These are phyloP conservation scores for Cliona cf. orientalis DNA, from an alignment of 37 sponge, comb jelly and placozoan species.

Conservation along the genomic window DNA sequence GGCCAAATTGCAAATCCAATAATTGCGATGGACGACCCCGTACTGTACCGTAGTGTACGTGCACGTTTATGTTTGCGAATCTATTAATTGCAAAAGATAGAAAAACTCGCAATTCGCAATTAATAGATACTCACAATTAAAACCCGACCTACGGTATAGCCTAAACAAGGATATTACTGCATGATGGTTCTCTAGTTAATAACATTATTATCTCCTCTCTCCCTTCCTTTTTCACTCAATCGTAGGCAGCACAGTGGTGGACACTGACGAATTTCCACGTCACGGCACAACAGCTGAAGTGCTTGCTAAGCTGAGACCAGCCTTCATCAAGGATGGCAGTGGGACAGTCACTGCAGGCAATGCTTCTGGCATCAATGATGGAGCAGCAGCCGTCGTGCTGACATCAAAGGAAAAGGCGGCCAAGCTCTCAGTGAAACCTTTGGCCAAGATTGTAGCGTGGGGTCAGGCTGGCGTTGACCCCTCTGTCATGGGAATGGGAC, in stretches of 20 bases:
- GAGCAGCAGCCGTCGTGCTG: slow-evolving; percentile 89
- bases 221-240: neutral
- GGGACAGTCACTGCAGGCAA: slow-evolving; percentile 96
- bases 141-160: no score
- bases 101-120: no score
- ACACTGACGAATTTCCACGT: slow-evolving; percentile 83
- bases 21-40: no score
- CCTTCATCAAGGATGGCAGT: slow-evolving; percentile 79
- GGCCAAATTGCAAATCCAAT: no score
- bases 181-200: neutral
- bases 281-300: slow-evolving; percentile 78
- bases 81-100: no score
- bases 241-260: slow-evolving; percentile 50
- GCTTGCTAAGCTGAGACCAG: slow-evolving; percentile 74
- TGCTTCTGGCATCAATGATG: slow-evolving; percentile 96
- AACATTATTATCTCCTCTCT: neutral
- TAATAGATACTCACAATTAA: no score
- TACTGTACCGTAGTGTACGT: no score
- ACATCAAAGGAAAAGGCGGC: slow-evolving; percentile 22
- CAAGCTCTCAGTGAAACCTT: slow-evolving; percentile 28
- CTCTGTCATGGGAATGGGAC: slow-evolving; percentile 94
- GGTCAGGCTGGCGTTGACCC: slow-evolving; percentile 94
- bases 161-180: no score
- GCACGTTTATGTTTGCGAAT: no score
- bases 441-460: slow-evolving; percentile 83